Base-by-base conservation (phyloP, 2,888 invertebrate species). In the Phengaris alcon region DNA sequence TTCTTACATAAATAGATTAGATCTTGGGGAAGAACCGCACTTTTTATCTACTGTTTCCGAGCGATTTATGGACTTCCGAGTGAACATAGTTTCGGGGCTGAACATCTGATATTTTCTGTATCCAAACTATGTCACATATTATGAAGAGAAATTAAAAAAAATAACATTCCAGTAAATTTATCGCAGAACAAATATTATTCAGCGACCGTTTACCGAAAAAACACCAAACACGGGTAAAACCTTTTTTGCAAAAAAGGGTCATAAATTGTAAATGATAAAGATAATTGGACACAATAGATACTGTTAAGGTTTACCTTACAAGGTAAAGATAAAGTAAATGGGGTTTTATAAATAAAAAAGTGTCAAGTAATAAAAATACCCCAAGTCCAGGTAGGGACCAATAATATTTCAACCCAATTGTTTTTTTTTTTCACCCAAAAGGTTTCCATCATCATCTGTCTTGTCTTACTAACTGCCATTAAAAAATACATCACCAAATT, bases 251-350 rank as follows among this genome's bases (percentile, higher is more conserved):
- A 64, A 35, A 64, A 64, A 64, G 64, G 12, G 35, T 35, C 35
- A 51, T 70, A 70, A 70, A 48, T 70, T 70, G 22, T 70, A n/a
- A 70, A 70, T 51, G 48, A 70, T 70, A 64, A 64, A 64, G 64
- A 64, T 64, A 64, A 64, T 64, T 64, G 64, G 64, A 64, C 64
- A 64, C 64, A 64, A 64, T 64, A 64, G 35, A 64, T 64, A 64
- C 35, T 35, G 35, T 64, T n/a, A 70, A 15, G 48, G 70, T 15
- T 48, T 70, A 51, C 46, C 10, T 70, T 51, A 70, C 70, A 51
- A 70, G 48, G 51, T 12, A 5, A 22, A 70, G 51, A 48, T 51
- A 70, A 70, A 6, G 48, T 15, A 70, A 46, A 64, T 59, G 59
- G 59, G 59, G 59, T 35, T 59, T 59, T 13, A 44, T 9, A 46